Evolutionary conservation across 2,797 vertebrate species (phyloP).

Genomic region (Gallirallus australis): DNA sequence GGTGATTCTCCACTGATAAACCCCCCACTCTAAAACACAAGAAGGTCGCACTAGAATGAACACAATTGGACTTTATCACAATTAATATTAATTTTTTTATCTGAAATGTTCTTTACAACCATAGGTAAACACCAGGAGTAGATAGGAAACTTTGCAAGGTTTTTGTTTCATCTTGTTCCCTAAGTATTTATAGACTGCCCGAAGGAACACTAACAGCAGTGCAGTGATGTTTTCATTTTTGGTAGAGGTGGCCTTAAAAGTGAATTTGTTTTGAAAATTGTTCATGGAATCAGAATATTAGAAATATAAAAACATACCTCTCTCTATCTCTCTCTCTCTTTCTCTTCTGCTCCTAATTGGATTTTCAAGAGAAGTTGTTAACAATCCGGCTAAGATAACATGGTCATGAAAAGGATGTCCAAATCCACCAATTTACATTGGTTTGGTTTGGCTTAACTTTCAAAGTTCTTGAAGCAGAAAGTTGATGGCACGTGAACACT

Average conservation of each 20-base stretch:
- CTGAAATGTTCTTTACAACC: background rate
- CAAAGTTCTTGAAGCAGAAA: constrained; percentile 89
- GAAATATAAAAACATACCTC: constrained; percentile 64
- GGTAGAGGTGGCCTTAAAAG: constrained; percentile 74
- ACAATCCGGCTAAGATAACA: constrained; percentile 87
- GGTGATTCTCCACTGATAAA: constrained; percentile 50
- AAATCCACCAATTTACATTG: constrained; percentile 89
- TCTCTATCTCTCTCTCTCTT: constrained; percentile 5
- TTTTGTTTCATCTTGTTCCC: constrained; percentile 71
- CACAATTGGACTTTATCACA: constrained; percentile 34
- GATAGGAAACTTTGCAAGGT: constrained; percentile 38
- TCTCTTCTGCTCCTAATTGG: constrained; percentile 77
- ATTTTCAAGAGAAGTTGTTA: constrained; percentile 91
- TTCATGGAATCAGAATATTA: constrained; percentile 56
- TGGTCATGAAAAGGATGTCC: constrained; percentile 89
- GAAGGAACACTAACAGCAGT: constrained; percentile 47
- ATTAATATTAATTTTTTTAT: background rate
- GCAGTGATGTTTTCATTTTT: constrained; percentile 61
- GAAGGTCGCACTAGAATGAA: constrained; percentile 10
- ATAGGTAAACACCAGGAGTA: background rate
- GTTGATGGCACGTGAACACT: constrained; percentile 87
- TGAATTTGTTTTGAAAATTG: constrained; percentile 68
- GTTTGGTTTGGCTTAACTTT: constrained; percentile 88
- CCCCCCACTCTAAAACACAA: constrained; percentile 33
- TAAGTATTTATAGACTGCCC: constrained; percentile 63